These are phyloP conservation scores for Montipora foliosa DNA, from an alignment of 64 coral and sea anemone genomes.

Conservation along the genomic window DNA sequence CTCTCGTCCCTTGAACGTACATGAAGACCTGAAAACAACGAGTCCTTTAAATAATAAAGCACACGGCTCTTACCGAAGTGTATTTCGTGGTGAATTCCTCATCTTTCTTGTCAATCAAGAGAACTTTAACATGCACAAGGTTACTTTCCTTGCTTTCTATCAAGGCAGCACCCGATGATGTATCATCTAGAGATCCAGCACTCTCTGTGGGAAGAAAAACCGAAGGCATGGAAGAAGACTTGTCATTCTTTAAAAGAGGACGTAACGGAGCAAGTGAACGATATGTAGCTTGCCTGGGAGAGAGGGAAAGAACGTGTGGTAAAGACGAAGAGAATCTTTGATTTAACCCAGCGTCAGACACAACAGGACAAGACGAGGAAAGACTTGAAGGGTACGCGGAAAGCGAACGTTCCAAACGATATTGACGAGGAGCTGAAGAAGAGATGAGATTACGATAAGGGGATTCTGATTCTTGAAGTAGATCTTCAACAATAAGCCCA, in stretches of 20 bases:
- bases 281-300: slow-evolving; percentile 64
- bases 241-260: slow-evolving; percentile 77
- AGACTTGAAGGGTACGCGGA: slow-evolving; percentile 56
- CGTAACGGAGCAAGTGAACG: slow-evolving; percentile 78
- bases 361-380: slow-evolving; percentile 91
- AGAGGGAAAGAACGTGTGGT: slow-evolving; percentile 68
- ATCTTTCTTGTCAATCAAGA: slow-evolving; percentile 81
- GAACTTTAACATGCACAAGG: slow-evolving; percentile 70
- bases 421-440: slow-evolving; percentile 71
- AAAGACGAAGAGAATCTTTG: slow-evolving; percentile 80
- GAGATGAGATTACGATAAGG: slow-evolving; percentile 88
- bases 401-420: slow-evolving; percentile 36
- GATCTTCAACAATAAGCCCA: slow-evolving; percentile 90
- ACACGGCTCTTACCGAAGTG: slow-evolving; percentile 68
- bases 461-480: slow-evolving; percentile 83
- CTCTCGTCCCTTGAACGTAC: too few relatives aligned
- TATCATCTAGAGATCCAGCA: slow-evolving; percentile 26
- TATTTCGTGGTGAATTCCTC: slow-evolving; percentile 80
- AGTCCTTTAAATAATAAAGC: neutral
- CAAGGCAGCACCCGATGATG: neutral
- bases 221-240: slow-evolving; percentile 71
- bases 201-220: slow-evolving; percentile 30
- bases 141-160: slow-evolving; percentile 76
- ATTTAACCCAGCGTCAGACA: slow-evolving; percentile 83
- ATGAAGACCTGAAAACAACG: too few relatives aligned